Conservation (phyloP, 2,797 vertebrate genomes). For the Phoebastria nigripes region DNA sequence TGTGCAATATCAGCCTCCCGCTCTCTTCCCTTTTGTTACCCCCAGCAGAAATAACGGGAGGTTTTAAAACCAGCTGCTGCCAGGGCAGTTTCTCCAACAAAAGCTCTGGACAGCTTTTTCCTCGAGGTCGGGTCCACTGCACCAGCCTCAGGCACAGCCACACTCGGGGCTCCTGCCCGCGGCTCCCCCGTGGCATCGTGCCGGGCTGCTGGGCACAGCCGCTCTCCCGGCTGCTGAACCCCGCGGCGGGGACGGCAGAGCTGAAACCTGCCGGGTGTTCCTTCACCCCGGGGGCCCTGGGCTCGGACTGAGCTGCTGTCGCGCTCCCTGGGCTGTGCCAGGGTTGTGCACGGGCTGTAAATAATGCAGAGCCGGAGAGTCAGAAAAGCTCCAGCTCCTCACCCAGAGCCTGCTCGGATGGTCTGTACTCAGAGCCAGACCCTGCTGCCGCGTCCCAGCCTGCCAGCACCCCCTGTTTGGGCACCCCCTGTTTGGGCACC, state of each 20-base stretch:
- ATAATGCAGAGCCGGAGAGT: not conserved
- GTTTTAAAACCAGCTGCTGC: not conserved
- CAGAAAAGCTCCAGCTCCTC: not conserved
- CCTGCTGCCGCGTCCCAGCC: not conserved
- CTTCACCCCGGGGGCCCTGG: not conserved
- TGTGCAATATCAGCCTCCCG: not conserved
- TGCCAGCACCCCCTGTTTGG: accelerated
- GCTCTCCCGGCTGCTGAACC: not conserved
- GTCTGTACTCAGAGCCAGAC: not conserved
- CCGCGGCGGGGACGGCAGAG: not conserved
- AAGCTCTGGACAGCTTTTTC: not conserved
- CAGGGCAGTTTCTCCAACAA: not conserved
- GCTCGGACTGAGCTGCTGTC: not conserved
- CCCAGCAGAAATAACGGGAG: not conserved
- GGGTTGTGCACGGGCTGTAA: not conserved
- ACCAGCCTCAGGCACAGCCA: not conserved
- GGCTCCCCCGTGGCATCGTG: not conserved
- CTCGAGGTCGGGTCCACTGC: accelerated
- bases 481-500: not conserved
- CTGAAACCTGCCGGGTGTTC: not conserved
- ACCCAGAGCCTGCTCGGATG: not conserved
- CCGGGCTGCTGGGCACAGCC: not conserved
- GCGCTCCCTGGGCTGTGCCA: accelerated
- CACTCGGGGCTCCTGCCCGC: not conserved
- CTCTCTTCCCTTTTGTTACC: not conserved